Evolutionary conservation across 2,797 vertebrate genomes (phyloP).

Genomic region (Enteromius radiatus): DNA sequence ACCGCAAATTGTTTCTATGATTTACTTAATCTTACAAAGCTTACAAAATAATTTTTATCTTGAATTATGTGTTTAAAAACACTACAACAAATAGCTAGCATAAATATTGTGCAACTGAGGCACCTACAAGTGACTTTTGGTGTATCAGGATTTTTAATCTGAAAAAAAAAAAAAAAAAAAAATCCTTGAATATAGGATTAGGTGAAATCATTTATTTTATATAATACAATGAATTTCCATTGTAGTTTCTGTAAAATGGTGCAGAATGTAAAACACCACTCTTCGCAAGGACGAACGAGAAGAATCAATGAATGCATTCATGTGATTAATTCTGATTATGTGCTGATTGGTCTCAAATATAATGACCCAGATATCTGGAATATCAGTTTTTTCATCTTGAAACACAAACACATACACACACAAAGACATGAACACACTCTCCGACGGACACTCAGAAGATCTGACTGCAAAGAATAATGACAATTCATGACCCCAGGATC

Average conservation of each 20-base stretch:
- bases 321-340: constrained; percentile 59
- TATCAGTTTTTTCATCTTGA: constrained; percentile 37
- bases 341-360: constrained; percentile 52
- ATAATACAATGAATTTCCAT: neutral
- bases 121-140: neutral
- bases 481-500: constrained; percentile 60
- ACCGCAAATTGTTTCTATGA: too few relatives aligned
- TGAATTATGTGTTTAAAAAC: neutral
- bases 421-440: constrained; percentile 1
- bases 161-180: neutral
- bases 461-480: constrained; percentile 61
- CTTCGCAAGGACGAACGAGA: constrained; percentile 35
- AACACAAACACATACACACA: constrained; percentile 34
- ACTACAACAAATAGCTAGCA: neutral
- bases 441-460: constrained; percentile 18
- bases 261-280: constrained; percentile 10
- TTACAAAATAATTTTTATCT: neutral
- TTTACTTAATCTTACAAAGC: neutral
- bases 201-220: neutral
- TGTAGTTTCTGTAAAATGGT: constrained; percentile 33
- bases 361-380: constrained; percentile 56
- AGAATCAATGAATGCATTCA: constrained; percentile 57
- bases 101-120: neutral
- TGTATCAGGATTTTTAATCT: neutral
- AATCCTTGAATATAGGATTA: too few relatives aligned